phyloP scores from a whole-genome alignment of 53 echinoderm and acorn worm genomes.

The Luidia sarsii region DNA sequence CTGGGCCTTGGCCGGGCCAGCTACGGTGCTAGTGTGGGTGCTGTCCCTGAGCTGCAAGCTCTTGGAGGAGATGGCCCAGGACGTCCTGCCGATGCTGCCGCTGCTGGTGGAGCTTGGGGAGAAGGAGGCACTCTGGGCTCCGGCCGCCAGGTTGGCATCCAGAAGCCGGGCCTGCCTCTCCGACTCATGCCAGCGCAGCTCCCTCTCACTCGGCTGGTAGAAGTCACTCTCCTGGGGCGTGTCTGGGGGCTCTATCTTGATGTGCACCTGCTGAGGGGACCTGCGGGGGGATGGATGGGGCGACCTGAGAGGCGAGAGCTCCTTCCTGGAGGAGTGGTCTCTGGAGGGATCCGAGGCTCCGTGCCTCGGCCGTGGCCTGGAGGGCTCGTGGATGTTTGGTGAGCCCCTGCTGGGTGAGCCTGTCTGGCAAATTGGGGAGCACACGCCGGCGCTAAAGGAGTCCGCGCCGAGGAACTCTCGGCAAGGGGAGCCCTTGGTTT shows the following conservation, averaged over 20 bases:
- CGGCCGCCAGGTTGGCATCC: conserved; percentile 21
- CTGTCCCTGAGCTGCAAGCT: conserved; percentile 47
- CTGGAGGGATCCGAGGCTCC: conserved; percentile 12
- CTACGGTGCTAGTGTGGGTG: background rate
- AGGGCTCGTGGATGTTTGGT: background rate
- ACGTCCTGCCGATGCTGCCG: conserved; percentile 18
- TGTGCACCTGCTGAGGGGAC: conserved; percentile 29
- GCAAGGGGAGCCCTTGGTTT: conserved; percentile 16
- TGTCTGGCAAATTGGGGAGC: background rate
- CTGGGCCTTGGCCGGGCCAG: background rate
- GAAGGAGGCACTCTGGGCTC: background rate
- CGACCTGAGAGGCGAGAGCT: conserved; percentile 18
- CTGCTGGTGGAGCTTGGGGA: background rate
- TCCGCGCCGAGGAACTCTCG: conserved; percentile 3
- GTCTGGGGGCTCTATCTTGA: conserved; percentile 51
- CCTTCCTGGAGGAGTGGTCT: conserved; percentile 20
- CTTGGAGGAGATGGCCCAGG: conserved; percentile 39
- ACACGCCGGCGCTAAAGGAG: background rate
- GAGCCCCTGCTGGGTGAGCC: conserved; percentile 32
- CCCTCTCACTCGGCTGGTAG: background rate
- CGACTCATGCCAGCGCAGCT: conserved; percentile 21
- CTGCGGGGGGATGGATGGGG: conserved; percentile 19
- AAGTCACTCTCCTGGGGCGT: background rate
- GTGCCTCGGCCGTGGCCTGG: background rate
- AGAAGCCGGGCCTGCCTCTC: conserved; percentile 33